These are phyloP conservation scores for Lasius platythorax DNA, from an alignment of 2,888 invertebrate genomes.

Conservation along the genomic window DNA sequence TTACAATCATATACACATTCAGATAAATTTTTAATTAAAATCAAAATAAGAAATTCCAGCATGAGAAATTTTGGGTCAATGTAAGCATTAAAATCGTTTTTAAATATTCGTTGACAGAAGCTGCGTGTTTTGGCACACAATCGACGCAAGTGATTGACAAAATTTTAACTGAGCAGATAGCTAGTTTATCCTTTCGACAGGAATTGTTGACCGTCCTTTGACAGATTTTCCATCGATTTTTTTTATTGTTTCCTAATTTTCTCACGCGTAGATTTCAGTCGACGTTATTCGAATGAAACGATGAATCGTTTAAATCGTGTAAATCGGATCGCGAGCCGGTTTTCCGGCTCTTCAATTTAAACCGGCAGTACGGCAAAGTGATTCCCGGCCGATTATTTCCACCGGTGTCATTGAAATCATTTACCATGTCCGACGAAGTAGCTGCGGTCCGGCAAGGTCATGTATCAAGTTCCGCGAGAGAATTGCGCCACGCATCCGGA, in stretches of 20 bases:
- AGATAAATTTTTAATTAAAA: not conserved
- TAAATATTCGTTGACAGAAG: not conserved
- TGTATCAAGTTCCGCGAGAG: slow-evolving; percentile 83
- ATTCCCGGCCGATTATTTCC: slow-evolving; percentile 72
- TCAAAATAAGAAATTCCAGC: not conserved
- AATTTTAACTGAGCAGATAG: slow-evolving; percentile 3
- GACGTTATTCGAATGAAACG: slow-evolving; percentile 4
- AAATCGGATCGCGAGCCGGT: slow-evolving; percentile 55
- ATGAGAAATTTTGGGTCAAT: not conserved
- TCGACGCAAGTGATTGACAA: not conserved
- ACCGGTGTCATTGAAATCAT: slow-evolving; percentile 78
- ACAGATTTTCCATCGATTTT: not conserved
- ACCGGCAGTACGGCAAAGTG: slow-evolving; percentile 60
- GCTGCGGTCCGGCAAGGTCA: slow-evolving; percentile 79
- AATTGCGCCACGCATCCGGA: slow-evolving; percentile 79
- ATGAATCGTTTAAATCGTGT: slow-evolving; percentile 23
- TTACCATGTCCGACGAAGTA: slow-evolving; percentile 66
- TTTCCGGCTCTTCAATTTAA: slow-evolving; percentile 72
- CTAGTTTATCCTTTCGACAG: not conserved
- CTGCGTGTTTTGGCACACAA: too few relatives aligned
- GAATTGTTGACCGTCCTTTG: not conserved
- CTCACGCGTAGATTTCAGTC: not conserved
- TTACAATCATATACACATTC: not conserved
- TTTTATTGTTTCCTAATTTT: not conserved
- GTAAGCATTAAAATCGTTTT: slow-evolving; percentile 18